Base-by-base conservation (phyloP, 2,113 vertebrate genomes). In the Nematolebias whitei region DNA sequence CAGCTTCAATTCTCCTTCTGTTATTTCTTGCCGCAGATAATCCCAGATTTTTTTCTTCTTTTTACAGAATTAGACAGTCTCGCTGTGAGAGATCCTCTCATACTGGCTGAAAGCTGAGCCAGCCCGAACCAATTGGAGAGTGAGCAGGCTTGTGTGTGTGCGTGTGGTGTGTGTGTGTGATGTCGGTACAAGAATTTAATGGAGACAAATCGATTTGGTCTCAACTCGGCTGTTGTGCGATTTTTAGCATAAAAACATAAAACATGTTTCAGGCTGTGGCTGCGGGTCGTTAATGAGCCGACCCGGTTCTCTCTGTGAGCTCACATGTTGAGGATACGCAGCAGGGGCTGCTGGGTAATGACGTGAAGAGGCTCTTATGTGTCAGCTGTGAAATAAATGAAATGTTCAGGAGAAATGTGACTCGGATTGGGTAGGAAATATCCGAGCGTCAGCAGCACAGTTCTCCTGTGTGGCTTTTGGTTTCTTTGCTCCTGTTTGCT, bases 321-420 rank as follows among this genome's bases (percentile, higher is more conserved):
- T 45, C n/a, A 8, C 45, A 0, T 49, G 53, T 68, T 24, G 1
- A 18, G 48, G 48, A 26, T 2, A 8, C 18, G 29, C 76, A 18
- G 60, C 70, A 29, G 54, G 49, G 54, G 51, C 56, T 79, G 54
- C 65, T 79, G 70, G 70, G 77, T 65, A 79, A 57, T 12, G 65
- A 12, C 14, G 26, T 50, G 53, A 14, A 10, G 59, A 63, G 19
- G 13, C 40, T 45, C 29, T n/a, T n/a, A 22, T 20, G 2, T 48
- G 52, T 57, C 64, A 40, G 43, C 50, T 16, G 57, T 38, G 59
- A 65, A 53, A 51, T 39, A 40, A 58, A 58, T 39, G 20, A 44
- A 56, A 26, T 38, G 18, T 22, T 43, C 41, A 3, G 10, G 40
- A 18, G 4, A 18, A 59, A n/a, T 52, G 15, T 38, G 14, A 22